Evolutionary conservation across 2,888 invertebrate genomes (phyloP), one percentile per base, ranked within the genome.

Genomic region (Halictus quadricinctus): DNA sequence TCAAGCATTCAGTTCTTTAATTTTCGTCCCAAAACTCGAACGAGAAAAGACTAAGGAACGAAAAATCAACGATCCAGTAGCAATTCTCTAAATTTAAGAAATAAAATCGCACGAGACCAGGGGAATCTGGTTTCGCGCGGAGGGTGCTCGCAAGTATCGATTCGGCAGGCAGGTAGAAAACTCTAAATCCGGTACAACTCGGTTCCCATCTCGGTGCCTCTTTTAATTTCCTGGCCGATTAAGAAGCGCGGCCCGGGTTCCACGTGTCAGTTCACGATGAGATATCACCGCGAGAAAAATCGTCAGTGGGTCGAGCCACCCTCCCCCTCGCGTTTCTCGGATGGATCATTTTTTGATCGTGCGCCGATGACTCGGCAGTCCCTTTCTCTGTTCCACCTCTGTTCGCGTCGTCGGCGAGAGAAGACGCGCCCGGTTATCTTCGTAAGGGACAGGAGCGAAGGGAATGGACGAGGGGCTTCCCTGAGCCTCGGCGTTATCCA

Each of bases 311-410:
- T 79, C 66, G 80, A 43, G 79, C 64, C 58, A 81, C 81, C 74
- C 85, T 75, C 66, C 21, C 60, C 79, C 21, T 66, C 79, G 73
- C 60, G 54, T 72, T 88, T 88, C 88, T 82, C 83, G 80, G 88
- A 83, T 77, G 88, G 83, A 90, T 92, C 91, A 91, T 92, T 92
- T 91, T 89, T 90, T 90, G 89, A 92, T 92, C 91, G 90, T 81
- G 85, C 87, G 84, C 86, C 91, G 91, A 92, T 92, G 91, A 90
- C 90, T 90, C 85, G 90, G 84, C 90, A 87, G 86, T 91, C 90
- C 82, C 83, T 83, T 75, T 83, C 80, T 80, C 77, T 70, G 73
- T 70, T 74, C 72, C 36, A 80, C 48, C 72, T 36, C 36, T 0
- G 36, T 36, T 36, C 36, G 36, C 36, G 36, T 36, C 36, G 72